A percentile compares a stretch with the other conserved stretches of the same genome.
These are phyloP conservation scores for Cinclus cinclus DNA, from an alignment of 2,113 vertebrate genomes.

Conservation along the genomic window DNA sequence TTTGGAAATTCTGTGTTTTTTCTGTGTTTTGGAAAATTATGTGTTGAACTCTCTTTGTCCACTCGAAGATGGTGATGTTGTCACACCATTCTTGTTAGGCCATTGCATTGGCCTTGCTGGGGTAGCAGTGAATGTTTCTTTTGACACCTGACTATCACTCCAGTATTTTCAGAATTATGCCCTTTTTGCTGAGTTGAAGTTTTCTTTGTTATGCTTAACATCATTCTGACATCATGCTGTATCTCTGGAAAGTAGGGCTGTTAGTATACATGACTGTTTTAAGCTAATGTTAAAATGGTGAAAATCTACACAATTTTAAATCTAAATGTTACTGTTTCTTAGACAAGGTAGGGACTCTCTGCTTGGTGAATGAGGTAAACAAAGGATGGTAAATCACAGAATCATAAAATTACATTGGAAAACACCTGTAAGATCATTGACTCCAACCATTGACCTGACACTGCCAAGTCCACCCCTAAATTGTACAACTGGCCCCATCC, in stretches of 20 bases:
- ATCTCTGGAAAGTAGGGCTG: neutral
- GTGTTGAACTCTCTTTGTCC: neutral
- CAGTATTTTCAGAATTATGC: neutral
- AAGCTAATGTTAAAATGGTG: neutral
- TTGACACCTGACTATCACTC: neutral
- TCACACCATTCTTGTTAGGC: neutral
- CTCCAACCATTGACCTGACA: neutral
- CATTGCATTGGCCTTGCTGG: neutral
- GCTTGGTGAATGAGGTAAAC: neutral
- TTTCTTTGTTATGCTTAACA: neutral
- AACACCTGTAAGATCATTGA: neutral
- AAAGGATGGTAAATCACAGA: neutral
- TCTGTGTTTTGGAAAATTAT: neutral
- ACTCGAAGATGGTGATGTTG: accelerated
- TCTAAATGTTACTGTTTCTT: neutral
- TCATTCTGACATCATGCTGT: neutral
- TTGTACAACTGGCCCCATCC: neutral
- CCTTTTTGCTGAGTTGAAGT: neutral
- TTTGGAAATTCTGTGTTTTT: neutral
- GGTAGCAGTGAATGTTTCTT: neutral
- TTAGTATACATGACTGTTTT: neutral
- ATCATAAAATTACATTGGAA: neutral
- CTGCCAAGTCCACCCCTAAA: neutral
- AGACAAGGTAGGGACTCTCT: neutral
- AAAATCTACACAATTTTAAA: neutral